These are phyloP conservation scores for Crypturellus tataupa DNA, from an alignment of 2,797 vertebrate genomes.

Conservation along the genomic window DNA sequence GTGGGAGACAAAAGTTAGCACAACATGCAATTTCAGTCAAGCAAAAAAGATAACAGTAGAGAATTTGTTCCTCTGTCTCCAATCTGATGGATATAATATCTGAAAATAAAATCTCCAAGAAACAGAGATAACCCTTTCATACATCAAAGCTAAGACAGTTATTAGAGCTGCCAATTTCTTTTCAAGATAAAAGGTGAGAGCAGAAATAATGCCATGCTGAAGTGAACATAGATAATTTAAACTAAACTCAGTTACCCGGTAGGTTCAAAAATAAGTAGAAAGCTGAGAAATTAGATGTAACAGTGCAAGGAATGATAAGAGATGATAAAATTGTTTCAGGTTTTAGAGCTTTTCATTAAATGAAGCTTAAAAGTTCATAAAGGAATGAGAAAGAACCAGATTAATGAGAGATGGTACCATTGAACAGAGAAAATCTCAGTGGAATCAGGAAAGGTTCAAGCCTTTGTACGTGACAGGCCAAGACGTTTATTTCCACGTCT, in stretches of 20 bases:
- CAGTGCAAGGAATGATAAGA: constrained; percentile 5
- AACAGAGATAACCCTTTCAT: not conserved
- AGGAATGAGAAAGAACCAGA: not conserved
- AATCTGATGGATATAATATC: not conserved
- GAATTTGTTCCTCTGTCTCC: not conserved
- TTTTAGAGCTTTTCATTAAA: not conserved
- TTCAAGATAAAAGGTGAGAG: constrained; percentile 20
- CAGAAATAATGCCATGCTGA: constrained; percentile 30
- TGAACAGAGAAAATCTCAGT: not conserved
- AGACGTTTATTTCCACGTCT: not conserved
- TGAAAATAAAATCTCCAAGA: constrained; percentile 21
- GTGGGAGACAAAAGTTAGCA: not conserved
- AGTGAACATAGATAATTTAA: not conserved
- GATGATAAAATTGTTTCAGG: not conserved
- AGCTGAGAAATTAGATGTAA: not conserved
- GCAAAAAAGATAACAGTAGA: constrained; percentile 7
- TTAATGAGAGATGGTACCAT: not conserved
- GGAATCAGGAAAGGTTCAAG: not conserved
- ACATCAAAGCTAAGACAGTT: constrained; percentile 7
- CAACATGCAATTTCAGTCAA: not conserved
- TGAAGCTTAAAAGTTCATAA: not conserved
- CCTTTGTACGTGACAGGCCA: not conserved
- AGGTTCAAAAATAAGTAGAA: not conserved
- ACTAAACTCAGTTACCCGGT: not conserved
- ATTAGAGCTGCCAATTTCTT: constrained; percentile 25